phyloP scores from a whole-genome alignment of 2,888 invertebrate genomes.

The Eupithecia insigniata region DNA sequence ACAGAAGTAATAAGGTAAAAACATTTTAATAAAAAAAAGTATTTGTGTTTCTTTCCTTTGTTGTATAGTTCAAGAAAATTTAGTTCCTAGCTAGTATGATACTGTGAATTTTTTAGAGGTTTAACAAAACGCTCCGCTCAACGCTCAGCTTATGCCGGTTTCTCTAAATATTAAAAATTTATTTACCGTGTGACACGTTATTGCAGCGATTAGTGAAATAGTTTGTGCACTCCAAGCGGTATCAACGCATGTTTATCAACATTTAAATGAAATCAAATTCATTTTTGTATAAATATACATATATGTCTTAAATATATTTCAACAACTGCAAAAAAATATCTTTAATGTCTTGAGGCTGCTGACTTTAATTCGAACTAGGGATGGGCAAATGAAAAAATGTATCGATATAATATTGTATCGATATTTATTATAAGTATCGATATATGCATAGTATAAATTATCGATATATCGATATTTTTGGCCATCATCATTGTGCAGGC shows the following conservation, averaged over 20 bases:
- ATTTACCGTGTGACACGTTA: conserved; percentile 22
- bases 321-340: too few species aligned
- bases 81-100: background rate
- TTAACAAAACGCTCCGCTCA: background rate
- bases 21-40: background rate
- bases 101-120: background rate
- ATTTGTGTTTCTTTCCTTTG: background rate
- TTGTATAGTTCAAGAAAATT: background rate
- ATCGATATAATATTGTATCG: too few species aligned
- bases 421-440: too few species aligned
- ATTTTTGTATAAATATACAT: too few species aligned
- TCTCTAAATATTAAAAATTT: conserved; percentile 21
- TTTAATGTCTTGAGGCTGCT: too few species aligned
- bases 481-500: too few species aligned
- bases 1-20: too few species aligned
- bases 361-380: too few species aligned
- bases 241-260: background rate
- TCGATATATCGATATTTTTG: too few species aligned
- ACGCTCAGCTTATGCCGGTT: background rate
- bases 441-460: too few species aligned
- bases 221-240: conserved; percentile 11
- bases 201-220: conserved; percentile 21
- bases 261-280: background rate
- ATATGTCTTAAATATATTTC: too few species aligned
- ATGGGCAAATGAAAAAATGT: too few species aligned